Percentiles rank a stretch among this genome's conserved stretches.
phyloP scores from a whole-genome alignment of 23 tunicate genomes.

The Phallusia fumigata region DNA sequence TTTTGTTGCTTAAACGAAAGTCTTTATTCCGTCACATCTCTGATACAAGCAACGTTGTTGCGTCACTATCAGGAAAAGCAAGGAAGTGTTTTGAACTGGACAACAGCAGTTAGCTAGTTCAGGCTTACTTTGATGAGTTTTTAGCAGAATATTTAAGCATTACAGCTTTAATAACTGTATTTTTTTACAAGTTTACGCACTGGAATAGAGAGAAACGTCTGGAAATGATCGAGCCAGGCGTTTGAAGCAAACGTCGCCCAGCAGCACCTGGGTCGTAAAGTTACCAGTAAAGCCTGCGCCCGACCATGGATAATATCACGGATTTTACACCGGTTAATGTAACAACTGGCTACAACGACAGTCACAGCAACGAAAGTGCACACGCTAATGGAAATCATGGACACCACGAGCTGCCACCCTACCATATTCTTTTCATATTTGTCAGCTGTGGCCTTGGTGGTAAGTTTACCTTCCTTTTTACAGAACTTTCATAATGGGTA shows the following conservation, averaged over 20 bases:
- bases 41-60: neutral
- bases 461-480: slow-evolving; percentile 8
- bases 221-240: neutral
- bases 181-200: neutral
- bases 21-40: neutral
- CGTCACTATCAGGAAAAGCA: neutral
- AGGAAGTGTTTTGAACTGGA: neutral
- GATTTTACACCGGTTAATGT: neutral
- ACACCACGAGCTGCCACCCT: slow-evolving; percentile 38
- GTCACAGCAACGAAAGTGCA: neutral
- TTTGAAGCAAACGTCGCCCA: slow-evolving; percentile 10
- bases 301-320: too few species aligned
- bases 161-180: neutral
- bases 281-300: neutral
- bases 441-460: slow-evolving; percentile 76
- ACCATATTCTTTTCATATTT: slow-evolving; percentile 45
- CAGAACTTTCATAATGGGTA: neutral
- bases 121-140: neutral
- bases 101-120: neutral
- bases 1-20: neutral
- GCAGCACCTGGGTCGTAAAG: slow-evolving; percentile 8
- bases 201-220: neutral
- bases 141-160: neutral
- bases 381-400: neutral
- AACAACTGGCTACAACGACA: neutral